A percentile compares a stretch with the other conserved stretches of the same genome.
Evolutionary conservation across 2,113 vertebrate species (phyloP).

Genomic region (Calidris pygmaea): DNA sequence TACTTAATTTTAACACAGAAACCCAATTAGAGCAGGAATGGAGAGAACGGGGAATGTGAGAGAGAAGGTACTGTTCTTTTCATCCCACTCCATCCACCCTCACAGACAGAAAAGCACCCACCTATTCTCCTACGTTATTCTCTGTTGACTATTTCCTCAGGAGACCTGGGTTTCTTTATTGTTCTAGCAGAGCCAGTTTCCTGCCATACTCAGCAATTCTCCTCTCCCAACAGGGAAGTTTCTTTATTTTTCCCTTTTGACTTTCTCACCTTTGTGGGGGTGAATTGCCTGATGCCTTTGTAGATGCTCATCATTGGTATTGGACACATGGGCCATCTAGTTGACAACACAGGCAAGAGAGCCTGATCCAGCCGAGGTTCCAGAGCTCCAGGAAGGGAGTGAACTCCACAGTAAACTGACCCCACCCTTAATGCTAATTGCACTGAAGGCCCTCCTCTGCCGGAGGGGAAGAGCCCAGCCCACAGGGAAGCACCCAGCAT

Average conservation of each 20-base stretch:
- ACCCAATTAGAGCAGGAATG: not conserved
- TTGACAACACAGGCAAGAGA: not conserved
- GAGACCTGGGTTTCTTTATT: not conserved
- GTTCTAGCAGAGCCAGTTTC: not conserved
- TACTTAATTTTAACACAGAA: not conserved
- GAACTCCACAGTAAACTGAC: not conserved
- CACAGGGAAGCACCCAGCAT: not conserved
- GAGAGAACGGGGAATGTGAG: accelerated
- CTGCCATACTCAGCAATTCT: not conserved
- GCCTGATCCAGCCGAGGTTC: not conserved
- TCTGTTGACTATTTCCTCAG: not conserved
- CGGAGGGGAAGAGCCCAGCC: not conserved
- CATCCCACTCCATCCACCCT: not conserved
- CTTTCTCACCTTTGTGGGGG: not conserved
- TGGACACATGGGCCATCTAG: not conserved
- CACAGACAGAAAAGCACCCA: not conserved
- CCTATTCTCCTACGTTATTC: not conserved
- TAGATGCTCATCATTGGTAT: accelerated
- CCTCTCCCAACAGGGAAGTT: not conserved
- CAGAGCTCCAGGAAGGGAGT: not conserved
- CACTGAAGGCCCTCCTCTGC: not conserved
- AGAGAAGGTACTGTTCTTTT: not conserved
- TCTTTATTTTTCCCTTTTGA: not conserved
- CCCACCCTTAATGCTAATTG: not conserved
- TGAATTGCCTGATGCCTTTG: not conserved